phyloP scores from a whole-genome alignment of 2,113 vertebrate species.

The Psophia crepitans region DNA sequence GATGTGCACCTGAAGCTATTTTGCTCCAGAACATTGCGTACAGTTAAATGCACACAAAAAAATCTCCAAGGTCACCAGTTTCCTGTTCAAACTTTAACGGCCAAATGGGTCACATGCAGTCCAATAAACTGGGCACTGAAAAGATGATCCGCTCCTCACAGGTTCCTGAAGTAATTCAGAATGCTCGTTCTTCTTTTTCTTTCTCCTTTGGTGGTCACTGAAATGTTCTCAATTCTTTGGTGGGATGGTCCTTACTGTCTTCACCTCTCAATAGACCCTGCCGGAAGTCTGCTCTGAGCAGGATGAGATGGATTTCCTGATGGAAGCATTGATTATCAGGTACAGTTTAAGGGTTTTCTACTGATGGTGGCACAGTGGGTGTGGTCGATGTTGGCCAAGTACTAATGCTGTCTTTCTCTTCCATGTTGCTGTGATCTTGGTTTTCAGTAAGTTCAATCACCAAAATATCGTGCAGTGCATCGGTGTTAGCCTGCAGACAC shows the following conservation, averaged over 20 bases:
- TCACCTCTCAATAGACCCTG: constrained; percentile 77
- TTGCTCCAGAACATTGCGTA: not conserved
- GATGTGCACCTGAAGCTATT: not conserved
- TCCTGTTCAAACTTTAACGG: not conserved
- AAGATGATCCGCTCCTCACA: not conserved
- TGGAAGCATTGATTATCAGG: constrained; percentile 92
- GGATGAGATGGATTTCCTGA: constrained; percentile 93
- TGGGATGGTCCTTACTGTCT: not conserved
- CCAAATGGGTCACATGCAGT: not conserved
- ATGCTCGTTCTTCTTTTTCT: not conserved
- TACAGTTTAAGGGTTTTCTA: constrained; percentile 15
- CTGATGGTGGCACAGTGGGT: not conserved
- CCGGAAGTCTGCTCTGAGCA: constrained; percentile 92
- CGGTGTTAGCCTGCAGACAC: constrained; percentile 85
- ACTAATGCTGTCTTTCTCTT: not conserved
- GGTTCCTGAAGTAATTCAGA: not conserved
- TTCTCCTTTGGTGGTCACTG: not conserved
- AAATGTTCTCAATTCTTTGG: not conserved
- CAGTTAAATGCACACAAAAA: not conserved
- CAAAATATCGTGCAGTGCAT: constrained; percentile 88
- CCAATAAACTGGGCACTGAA: not conserved
- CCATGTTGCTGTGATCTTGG: not conserved
- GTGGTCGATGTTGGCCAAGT: not conserved
- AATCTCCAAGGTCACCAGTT: not conserved
- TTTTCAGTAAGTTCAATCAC: constrained; percentile 87